These are phyloP conservation scores for Prionace glauca DNA, from an alignment of 2,797 vertebrate species.

Conservation along the genomic window DNA sequence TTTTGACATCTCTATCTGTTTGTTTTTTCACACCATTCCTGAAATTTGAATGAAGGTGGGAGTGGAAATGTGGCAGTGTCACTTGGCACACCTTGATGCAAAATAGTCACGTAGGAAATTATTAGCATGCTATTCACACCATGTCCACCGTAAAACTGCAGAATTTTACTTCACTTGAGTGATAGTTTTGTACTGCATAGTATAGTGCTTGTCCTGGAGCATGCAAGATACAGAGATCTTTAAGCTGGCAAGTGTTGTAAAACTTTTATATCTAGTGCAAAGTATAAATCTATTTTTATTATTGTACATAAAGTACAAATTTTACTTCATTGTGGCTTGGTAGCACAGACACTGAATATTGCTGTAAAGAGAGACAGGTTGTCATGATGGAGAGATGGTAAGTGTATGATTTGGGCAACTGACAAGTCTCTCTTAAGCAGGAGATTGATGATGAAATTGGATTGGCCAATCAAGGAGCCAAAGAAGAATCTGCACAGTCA, in stretches of 20 bases:
- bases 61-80: no score
- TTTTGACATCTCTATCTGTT: no score
- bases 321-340: background rate
- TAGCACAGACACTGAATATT: no score
- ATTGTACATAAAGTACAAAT: background rate
- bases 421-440: background rate
- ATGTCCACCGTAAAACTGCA: background rate
- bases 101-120: background rate
- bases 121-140: background rate
- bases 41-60: no score
- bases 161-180: background rate
- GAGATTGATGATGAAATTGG: background rate
- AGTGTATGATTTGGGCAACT: background rate
- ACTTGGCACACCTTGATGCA: no score
- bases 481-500: constrained; percentile 5
- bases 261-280: background rate
- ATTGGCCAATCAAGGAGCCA: background rate
- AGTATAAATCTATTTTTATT: background rate
- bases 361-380: no score
- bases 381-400: background rate
- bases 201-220: background rate
- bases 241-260: background rate
- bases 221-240: background rate
- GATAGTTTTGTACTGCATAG: background rate
- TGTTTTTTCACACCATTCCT: no score